Percentiles rank a stretch among this genome's conserved stretches.
These are phyloP conservation scores for Aramus guarauna DNA, from an alignment of 2,113 vertebrate species.

Conservation along the genomic window DNA sequence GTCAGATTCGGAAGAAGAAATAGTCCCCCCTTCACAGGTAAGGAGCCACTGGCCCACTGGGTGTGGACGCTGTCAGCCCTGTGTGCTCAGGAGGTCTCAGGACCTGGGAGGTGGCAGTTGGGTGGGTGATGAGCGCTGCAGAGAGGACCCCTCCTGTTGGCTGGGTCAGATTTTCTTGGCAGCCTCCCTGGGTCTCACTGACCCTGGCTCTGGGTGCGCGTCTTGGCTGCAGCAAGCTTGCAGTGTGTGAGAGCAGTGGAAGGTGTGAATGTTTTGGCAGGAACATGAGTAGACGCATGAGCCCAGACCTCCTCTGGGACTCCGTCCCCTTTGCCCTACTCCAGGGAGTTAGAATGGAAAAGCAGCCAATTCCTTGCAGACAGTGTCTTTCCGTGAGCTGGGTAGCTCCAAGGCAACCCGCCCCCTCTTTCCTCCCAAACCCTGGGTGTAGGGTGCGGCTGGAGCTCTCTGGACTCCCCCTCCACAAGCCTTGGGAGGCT, in stretches of 20 bases:
- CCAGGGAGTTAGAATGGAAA: not conserved
- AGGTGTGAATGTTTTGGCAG: not conserved
- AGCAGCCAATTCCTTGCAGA: not conserved
- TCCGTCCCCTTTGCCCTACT: not conserved
- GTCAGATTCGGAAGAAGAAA: constrained; percentile 42
- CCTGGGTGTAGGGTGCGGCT: not conserved
- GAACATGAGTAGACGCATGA: not conserved
- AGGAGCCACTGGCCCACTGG: accelerated
- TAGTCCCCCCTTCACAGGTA: constrained; percentile 42
- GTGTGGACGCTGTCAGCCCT: not conserved
- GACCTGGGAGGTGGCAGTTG: not conserved
- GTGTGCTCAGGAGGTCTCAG: accelerated
- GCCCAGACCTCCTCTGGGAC: not conserved
- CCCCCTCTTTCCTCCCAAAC: not conserved
- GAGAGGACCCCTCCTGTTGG: not conserved
- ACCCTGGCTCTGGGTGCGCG: not conserved
- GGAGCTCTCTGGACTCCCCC: not conserved
- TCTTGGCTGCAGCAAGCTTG: not conserved
- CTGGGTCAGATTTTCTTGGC: not conserved
- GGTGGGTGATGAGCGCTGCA: not conserved
- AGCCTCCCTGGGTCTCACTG: accelerated
- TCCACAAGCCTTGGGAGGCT: not conserved
- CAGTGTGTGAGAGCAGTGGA: not conserved
- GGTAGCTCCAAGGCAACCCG: not conserved
- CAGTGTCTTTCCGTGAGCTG: not conserved